Base-by-base conservation (phyloP, 2,113 vertebrate genomes). In the Psephotus haematonotus region DNA sequence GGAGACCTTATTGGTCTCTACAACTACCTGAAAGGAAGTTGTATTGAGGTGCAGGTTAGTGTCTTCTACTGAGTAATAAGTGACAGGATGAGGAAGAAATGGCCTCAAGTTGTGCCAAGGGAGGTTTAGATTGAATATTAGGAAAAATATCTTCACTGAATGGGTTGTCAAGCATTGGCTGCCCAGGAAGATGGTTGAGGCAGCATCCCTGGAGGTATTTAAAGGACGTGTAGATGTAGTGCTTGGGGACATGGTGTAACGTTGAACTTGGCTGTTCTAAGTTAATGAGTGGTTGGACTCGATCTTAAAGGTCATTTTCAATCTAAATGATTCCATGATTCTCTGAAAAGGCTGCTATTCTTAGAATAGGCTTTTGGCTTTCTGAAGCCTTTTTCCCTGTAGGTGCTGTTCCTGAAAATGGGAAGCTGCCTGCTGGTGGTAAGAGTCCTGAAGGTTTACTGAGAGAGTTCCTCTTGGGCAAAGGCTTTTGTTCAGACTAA, bases 1-100 rank as follows among this genome's bases (percentile, higher is more conserved):
- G 11, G 28, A 33, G 15, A 47, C 11, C 9, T 77, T 43, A 3
- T 2, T 2, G 1, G 13, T 43, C 39, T 53, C 18, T 35, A 7
- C 17, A 70, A 0, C 28, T 52, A 43, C 44, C 27, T 76, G n/a
- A 33, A 47, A 60, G 76, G 76, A 37, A n/a, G 2, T 6, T 59
- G 37, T 20, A 50, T 17, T 1, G n/a, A 28, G 9, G 2, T 59
- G 15, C 2, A 9, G 19, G 4, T 70, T 7, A 6, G 29, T 43
- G 29, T 65, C 5, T 43, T 60, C n/a, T 52, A n/a, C 55, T 44
- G 43, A 16, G 29, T 50, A 59, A 9, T 20, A 44, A 49, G 31
- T 11, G 7, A 24, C 7, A 71, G 39, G 31, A 39, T 33, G 39
- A 74, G 20, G 33, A 13, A 13, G n/a, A 91, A 64, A 41, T 10